phyloP scores from a whole-genome alignment of 2,888 invertebrate genomes.

The Plebejus anna region DNA sequence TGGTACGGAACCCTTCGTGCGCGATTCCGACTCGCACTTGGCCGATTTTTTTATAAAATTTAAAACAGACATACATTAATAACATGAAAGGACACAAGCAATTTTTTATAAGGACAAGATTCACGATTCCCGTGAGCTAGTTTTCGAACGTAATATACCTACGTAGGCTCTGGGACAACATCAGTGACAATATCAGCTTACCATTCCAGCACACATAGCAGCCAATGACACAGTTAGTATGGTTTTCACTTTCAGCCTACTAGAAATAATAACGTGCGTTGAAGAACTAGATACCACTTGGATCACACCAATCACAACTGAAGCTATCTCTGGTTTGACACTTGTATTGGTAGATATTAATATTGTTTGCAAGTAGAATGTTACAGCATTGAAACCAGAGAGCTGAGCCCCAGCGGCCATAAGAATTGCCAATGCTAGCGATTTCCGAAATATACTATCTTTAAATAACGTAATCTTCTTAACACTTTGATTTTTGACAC shows the following conservation, averaged over 20 bases:
- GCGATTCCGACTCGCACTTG: too few relatives aligned
- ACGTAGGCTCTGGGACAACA: too few relatives aligned
- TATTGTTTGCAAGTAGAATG: constrained; percentile 53
- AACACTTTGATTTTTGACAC: constrained; percentile 30
- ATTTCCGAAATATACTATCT: constrained; percentile 41
- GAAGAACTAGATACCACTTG: constrained; percentile 50
- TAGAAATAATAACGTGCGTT: constrained; percentile 43
- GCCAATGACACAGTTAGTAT: constrained; percentile 40
- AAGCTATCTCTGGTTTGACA: constrained; percentile 48
- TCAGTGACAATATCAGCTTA: constrained; percentile 32
- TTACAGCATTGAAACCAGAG: constrained; percentile 49
- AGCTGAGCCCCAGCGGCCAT: constrained; percentile 42
- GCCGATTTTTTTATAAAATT: too few relatives aligned
- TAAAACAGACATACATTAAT: too few relatives aligned
- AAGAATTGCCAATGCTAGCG: constrained; percentile 38
- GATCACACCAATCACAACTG: constrained; percentile 51
- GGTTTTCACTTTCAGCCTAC: constrained; percentile 40
- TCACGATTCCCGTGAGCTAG: too few relatives aligned
- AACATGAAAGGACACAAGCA: too few relatives aligned
- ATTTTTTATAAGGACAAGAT: too few relatives aligned
- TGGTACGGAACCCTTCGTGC: too few relatives aligned
- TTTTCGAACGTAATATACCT: too few relatives aligned
- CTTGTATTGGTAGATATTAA: constrained; percentile 50
- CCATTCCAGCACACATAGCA: constrained; percentile 45
- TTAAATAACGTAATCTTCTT: constrained; percentile 39